Percentiles rank a stretch among this genome's conserved stretches.
phyloP scores from a whole-genome alignment of 2,888 invertebrate species.

The Psylliodes chrysocephalus region DNA sequence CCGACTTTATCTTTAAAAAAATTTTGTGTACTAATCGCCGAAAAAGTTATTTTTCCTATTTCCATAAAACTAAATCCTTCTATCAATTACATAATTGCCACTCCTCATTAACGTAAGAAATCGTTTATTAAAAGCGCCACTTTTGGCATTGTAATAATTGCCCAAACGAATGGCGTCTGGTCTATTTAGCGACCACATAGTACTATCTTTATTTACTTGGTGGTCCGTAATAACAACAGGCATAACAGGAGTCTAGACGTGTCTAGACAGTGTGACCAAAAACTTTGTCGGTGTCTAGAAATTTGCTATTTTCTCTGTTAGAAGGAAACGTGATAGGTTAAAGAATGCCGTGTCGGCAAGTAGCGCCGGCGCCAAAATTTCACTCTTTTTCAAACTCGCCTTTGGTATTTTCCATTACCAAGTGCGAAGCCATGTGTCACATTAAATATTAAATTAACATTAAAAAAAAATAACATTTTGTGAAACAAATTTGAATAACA shows the following conservation, averaged over 20 bases:
- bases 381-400: slow-evolving; percentile 19
- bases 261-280: slow-evolving; percentile 26
- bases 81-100: too few species aligned
- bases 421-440: too few species aligned
- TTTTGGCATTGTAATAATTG: background rate
- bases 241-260: slow-evolving; percentile 26
- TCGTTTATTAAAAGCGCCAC: too few species aligned
- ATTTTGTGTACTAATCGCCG: too few species aligned
- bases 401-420: too few species aligned
- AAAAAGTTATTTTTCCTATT: too few species aligned
- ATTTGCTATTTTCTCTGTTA: slow-evolving; percentile 50
- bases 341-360: slow-evolving; percentile 31
- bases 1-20: too few species aligned
- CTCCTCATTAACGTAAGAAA: too few species aligned
- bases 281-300: slow-evolving; percentile 47
- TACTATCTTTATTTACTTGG: slow-evolving; percentile 10
- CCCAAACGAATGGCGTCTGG: background rate
- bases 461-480: too few species aligned
- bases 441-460: too few species aligned
- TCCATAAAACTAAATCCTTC: too few species aligned
- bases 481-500: too few species aligned
- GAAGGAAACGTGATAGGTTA: slow-evolving; percentile 50
- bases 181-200: background rate
- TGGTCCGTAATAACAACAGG: slow-evolving; percentile 20
- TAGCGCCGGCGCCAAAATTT: slow-evolving; percentile 47